These are phyloP conservation scores for Andrena dorsata DNA, from an alignment of 2,888 invertebrate species.

Conservation along the genomic window DNA sequence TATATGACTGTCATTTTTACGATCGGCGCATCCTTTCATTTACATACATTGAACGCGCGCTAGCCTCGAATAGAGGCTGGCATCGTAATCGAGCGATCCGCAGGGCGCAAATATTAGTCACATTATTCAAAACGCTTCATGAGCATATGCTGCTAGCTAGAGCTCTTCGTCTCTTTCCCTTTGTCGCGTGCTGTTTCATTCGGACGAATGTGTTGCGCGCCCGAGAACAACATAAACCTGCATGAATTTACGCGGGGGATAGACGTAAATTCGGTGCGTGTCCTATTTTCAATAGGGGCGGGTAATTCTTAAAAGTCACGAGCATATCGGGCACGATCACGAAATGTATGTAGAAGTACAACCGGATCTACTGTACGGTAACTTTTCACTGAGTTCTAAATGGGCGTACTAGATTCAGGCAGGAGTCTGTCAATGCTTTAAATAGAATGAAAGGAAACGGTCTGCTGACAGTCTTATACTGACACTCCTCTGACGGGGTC, in stretches of 20 bases:
- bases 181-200: slow-evolving; percentile 30
- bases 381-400: no score
- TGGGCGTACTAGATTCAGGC: no score
- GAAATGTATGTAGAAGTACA: no score
- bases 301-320: no score
- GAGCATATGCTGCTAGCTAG: slow-evolving; percentile 49
- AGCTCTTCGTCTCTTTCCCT: slow-evolving; percentile 29
- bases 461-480: no score
- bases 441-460: no score
- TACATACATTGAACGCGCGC: slow-evolving; percentile 30
- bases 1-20: slow-evolving; percentile 45
- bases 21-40: slow-evolving; percentile 39
- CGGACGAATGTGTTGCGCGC: slow-evolving; percentile 10
- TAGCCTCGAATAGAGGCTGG: slow-evolving; percentile 27
- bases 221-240: slow-evolving; percentile 33
- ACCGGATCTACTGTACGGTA: no score
- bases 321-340: no score
- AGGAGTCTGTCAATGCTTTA: no score
- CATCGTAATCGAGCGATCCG: slow-evolving; percentile 56
- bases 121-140: slow-evolving; percentile 62
- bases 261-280: slow-evolving; percentile 15
- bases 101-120: slow-evolving; percentile 59
- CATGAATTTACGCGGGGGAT: slow-evolving; percentile 20
- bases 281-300: slow-evolving; percentile 14
- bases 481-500: not conserved